These are phyloP conservation scores for Apodemia mormo DNA, from an alignment of 2,888 invertebrate species.

Conservation along the genomic window DNA sequence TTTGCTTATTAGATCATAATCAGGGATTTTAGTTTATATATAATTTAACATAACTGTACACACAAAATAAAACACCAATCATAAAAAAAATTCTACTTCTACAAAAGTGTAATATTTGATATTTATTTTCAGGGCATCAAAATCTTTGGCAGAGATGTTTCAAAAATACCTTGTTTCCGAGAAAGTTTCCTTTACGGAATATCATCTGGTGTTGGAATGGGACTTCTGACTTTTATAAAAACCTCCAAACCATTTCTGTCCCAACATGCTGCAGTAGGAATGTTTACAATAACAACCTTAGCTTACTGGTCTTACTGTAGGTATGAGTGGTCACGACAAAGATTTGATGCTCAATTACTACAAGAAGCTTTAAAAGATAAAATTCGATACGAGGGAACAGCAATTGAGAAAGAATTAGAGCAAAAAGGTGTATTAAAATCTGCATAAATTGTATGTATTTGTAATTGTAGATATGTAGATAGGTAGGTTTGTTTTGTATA, in stretches of 20 bases:
- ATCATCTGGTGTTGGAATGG: conserved; percentile 84
- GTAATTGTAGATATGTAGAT: too few species aligned
- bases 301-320: conserved; percentile 87
- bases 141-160: conserved; percentile 87
- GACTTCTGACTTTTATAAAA: conserved; percentile 86
- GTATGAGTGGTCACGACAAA: conserved; percentile 85
- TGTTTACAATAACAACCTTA: conserved; percentile 84
- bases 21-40: too few species aligned
- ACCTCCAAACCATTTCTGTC: conserved; percentile 85
- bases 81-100: too few species aligned
- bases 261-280: conserved; percentile 84
- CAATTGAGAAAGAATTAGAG: conserved; percentile 72
- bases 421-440: conserved; percentile 65
- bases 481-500: neutral
- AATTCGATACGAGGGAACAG: conserved; percentile 84
- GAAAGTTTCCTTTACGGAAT: conserved; percentile 89
- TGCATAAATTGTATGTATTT: conserved; percentile 38
- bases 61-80: too few species aligned
- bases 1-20: too few species aligned
- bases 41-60: too few species aligned
- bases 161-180: conserved; percentile 90
- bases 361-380: conserved; percentile 83
- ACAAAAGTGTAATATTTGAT: conserved; percentile 44
- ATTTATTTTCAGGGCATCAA: conserved; percentile 73
- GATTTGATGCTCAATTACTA: conserved; percentile 84